These are phyloP conservation scores for Caenorhabditis japonica DNA, from an alignment of 2,888 invertebrate species.

Conservation along the genomic window DNA sequence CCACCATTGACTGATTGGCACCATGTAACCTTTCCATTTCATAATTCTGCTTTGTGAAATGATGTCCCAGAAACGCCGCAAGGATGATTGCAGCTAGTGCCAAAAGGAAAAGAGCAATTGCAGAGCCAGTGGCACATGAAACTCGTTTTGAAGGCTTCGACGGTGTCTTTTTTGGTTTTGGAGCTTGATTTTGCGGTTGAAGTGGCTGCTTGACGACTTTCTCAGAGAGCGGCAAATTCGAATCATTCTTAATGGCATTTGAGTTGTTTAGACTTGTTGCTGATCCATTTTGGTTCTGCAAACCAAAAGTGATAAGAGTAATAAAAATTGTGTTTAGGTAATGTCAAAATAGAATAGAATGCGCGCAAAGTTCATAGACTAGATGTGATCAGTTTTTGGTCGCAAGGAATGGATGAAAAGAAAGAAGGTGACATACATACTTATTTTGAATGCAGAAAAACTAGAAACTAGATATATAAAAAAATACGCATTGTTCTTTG, in stretches of 20 bases:
- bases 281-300: constrained; percentile 41
- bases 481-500: too few species aligned
- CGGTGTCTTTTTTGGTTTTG: constrained; percentile 28
- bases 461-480: too few species aligned
- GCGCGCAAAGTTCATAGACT: constrained; percentile 25
- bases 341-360: constrained; percentile 8
- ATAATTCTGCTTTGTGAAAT: constrained; percentile 56
- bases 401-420: too few species aligned
- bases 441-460: too few species aligned
- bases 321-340: too few species aligned
- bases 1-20: constrained; percentile 30
- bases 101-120: constrained; percentile 52
- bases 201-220: constrained; percentile 40
- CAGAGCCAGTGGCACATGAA: constrained; percentile 50
- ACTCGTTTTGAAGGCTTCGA: constrained; percentile 45
- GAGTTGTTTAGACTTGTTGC: constrained; percentile 23
- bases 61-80: constrained; percentile 56
- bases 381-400: too few species aligned
- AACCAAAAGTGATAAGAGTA: too few species aligned
- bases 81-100: constrained; percentile 55
- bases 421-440: too few species aligned
- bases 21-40: constrained; percentile 32
- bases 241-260: constrained; percentile 24
- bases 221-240: constrained; percentile 30
- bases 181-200: constrained; percentile 17